Conservation (phyloP, 30 jellyfish, hydroid and myxozoan genomes). For the Hydra vulgaris region DNA sequence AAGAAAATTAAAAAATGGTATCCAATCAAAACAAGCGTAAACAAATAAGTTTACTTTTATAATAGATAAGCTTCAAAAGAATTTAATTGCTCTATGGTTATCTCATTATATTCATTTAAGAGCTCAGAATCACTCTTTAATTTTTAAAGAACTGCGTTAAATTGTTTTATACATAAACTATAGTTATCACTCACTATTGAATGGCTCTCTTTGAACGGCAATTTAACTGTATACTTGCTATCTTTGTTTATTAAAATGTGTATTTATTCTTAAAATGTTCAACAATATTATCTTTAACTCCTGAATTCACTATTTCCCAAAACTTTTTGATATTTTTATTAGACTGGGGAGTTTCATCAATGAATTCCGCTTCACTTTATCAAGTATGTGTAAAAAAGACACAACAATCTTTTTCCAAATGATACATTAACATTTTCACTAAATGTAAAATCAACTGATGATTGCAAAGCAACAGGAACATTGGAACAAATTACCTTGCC, state of each 20-base stretch:
- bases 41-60: too few relatives aligned
- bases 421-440: neutral
- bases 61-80: too few relatives aligned
- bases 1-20: too few relatives aligned
- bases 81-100: neutral
- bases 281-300: neutral
- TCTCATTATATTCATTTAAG: neutral
- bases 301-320: neutral
- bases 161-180: too few relatives aligned
- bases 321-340: neutral
- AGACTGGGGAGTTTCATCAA: too few relatives aligned
- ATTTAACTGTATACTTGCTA: neutral
- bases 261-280: neutral
- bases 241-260: neutral
- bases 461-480: neutral
- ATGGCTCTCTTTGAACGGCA: too few relatives aligned
- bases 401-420: neutral
- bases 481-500: neutral
- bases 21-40: too few relatives aligned
- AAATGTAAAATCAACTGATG: neutral
- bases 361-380: neutral
- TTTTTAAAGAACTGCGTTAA: neutral
- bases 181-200: too few relatives aligned
- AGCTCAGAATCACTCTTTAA: neutral
- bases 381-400: neutral